Conservation (phyloP, 53 echinoderm and acorn worm genomes). For the Hippasteria phrygiana region DNA sequence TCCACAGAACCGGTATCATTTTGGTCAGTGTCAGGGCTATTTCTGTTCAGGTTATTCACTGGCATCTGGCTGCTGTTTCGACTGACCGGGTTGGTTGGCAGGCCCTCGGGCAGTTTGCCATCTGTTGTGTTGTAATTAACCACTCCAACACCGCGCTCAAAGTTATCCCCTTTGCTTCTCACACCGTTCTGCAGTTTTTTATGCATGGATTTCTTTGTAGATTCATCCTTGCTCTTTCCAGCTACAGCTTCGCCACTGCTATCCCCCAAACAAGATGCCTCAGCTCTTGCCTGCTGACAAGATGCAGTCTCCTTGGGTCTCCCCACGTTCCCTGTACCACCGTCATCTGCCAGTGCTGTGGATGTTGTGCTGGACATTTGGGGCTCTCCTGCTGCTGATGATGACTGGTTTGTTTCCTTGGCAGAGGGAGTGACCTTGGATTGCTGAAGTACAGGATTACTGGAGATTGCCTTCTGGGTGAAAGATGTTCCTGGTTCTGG, state of each 20-base stretch:
- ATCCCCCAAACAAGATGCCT: background rate
- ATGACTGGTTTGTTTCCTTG: background rate
- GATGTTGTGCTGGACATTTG: background rate
- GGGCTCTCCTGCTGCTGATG: background rate
- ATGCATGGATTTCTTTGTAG: background rate
- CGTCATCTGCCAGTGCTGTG: background rate
- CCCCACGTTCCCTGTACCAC: background rate
- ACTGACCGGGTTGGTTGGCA: background rate
- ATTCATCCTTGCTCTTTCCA: background rate
- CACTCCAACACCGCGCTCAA: background rate
- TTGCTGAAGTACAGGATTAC: background rate
- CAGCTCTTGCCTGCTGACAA: background rate
- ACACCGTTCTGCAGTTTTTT: background rate
- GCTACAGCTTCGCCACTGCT: background rate
- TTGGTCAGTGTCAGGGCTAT: background rate
- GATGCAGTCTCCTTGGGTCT: no score
- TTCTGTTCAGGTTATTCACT: constrained; percentile 37
- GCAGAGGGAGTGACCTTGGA: background rate
- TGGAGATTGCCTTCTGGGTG: background rate
- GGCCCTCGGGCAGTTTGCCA: background rate
- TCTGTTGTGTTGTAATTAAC: background rate
- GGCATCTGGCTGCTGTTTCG: background rate
- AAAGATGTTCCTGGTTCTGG: background rate
- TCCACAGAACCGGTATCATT: background rate
- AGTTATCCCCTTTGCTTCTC: background rate